phyloP scores from a whole-genome alignment of 2,888 invertebrate genomes.

The Melinaea marsaeus region DNA sequence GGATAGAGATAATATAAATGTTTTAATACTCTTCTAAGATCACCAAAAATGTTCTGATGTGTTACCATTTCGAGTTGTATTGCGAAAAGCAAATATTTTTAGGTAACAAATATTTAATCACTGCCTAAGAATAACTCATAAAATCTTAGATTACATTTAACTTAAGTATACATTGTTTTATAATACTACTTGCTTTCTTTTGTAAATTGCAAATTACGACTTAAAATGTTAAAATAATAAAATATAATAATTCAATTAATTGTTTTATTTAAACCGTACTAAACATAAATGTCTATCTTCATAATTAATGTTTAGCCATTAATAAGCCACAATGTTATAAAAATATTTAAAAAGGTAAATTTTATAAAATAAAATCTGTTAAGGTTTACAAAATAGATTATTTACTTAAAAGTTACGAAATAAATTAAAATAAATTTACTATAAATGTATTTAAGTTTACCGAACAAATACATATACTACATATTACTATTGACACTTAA shows the following conservation, averaged over 20 bases:
- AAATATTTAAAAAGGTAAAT: background rate
- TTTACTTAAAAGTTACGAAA: too few relatives aligned
- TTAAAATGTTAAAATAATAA: conserved; percentile 65
- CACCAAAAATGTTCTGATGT: conserved; percentile 67
- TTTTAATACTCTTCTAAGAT: conserved; percentile 51
- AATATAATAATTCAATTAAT: conserved; percentile 46
- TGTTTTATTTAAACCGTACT: conserved; percentile 33
- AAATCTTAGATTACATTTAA: conserved; percentile 43
- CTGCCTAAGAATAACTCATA: conserved; percentile 62
- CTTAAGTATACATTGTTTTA: conserved; percentile 48
- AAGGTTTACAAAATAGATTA: too few relatives aligned
- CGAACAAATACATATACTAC: too few relatives aligned
- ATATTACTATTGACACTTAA: background rate
- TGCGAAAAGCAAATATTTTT: conserved; percentile 42
- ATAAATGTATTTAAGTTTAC: too few relatives aligned
- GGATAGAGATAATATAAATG: conserved; percentile 43
- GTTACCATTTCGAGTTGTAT: conserved; percentile 64
- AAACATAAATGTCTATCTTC: too few relatives aligned
- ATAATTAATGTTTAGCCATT: too few relatives aligned
- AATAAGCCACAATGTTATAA: background rate
- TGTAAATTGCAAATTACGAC: conserved; percentile 74
- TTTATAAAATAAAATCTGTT: background rate
- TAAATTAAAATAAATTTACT: too few relatives aligned
- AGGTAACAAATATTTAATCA: conserved; percentile 42
- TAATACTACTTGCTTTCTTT: conserved; percentile 66